Evolutionary conservation across 1,140 invertebrate genomes (phyloP), one percentile per base, ranked within the genome.

Genomic region (Bombus confusus): DNA sequence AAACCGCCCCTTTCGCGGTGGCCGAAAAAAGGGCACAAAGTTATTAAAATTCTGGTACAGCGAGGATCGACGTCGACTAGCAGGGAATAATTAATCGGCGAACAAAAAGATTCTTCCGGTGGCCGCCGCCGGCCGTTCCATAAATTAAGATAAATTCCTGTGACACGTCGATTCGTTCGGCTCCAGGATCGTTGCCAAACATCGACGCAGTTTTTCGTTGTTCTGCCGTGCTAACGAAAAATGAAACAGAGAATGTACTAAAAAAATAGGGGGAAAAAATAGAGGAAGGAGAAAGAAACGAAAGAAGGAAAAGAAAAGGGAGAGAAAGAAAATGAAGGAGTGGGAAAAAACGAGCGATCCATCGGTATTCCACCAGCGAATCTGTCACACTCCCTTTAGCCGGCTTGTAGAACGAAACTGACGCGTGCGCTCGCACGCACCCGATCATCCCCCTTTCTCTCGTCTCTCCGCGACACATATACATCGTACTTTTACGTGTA

Each of bases 191-290:
- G 85, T 91, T 88, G 87, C 80, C 89, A 88, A 79, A 85, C 77
- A 88, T 89, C 87, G 86, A 66, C 82, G 78, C 86, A 86, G 86
- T 87, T 90, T 91, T 90, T 90, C 86, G 71, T 64, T 52, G 8
- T 37, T 13, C 39, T 15, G 1, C 13, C 15, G 57, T 57, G 74
- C 34, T 77, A 22, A 37, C 75, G 75, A 64, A 78, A 78, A 78
- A 78, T 78, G 75, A 64, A 78, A 78, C 75, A 43, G 75, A 39
- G 75, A 78, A 62, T 25, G 39, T 13, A 78, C 37, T 34, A 31
- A 62, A 71, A 75, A 71, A 34, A 15, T 22, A 66, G 12, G 4
- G 8, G 37, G 2, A 9, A 9, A 34, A 4, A 0, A 66, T n/a
- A 37, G 15, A 6, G 15, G 3, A n/a, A 34, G n/a, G 1, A 47